Conservation (phyloP, 2,888 invertebrate species). For the Imbricaverruca yamaguchii region DNA sequence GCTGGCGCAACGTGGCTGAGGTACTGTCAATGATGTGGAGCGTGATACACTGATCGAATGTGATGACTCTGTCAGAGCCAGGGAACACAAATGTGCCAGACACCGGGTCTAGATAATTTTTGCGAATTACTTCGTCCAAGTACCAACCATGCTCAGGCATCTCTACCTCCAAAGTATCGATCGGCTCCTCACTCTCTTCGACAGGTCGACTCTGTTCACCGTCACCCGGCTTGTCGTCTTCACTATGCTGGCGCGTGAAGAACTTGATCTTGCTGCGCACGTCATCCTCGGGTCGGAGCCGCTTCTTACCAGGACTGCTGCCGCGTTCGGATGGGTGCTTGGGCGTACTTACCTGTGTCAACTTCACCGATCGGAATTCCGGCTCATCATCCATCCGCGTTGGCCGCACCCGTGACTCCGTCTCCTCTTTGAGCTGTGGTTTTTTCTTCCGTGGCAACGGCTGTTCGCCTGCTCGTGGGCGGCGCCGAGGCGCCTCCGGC, state of each 20-base stretch:
- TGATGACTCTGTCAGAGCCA: constrained; percentile 74
- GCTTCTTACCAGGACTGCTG: background rate
- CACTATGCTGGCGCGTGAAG: background rate
- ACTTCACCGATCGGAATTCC: background rate
- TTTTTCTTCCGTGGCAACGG: background rate
- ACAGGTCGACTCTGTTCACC: background rate
- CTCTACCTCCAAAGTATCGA: constrained; percentile 43
- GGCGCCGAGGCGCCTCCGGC: constrained; percentile 20
- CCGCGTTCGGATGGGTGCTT: background rate
- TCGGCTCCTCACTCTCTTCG: background rate
- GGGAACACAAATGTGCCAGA: constrained; percentile 79
- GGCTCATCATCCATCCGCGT: background rate
- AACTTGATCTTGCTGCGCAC: constrained; percentile 13
- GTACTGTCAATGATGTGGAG: constrained; percentile 74
- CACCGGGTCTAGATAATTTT: constrained; percentile 70
- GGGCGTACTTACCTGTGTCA: background rate
- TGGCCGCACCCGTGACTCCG: background rate
- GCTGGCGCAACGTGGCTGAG: constrained; percentile 74
- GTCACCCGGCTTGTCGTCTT: background rate
- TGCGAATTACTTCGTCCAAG: constrained; percentile 71
- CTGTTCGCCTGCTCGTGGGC: background rate
- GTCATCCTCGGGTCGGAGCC: background rate
- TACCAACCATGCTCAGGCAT: constrained; percentile 77
- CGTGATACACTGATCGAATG: constrained; percentile 78
- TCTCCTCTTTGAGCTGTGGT: background rate